These are phyloP conservation scores for Elegia similella DNA, from an alignment of 2,888 invertebrate species.

Conservation along the genomic window DNA sequence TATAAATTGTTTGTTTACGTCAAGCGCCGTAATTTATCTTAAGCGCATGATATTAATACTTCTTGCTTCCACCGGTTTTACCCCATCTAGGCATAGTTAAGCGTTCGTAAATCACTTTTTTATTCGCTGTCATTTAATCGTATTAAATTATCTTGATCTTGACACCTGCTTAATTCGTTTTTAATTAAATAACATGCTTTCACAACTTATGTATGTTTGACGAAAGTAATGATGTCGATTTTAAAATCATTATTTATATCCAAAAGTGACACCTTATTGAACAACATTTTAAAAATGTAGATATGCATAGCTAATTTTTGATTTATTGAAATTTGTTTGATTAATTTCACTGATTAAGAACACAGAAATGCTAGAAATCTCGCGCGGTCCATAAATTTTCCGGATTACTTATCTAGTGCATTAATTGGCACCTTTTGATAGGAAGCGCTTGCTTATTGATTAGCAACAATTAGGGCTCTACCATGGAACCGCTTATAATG, in stretches of 20 bases:
- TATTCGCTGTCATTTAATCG: constrained; percentile 10
- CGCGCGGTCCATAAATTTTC: neutral
- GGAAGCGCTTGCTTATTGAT: constrained; percentile 9
- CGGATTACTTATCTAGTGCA: neutral
- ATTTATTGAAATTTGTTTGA: no score
- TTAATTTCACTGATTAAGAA: no score
- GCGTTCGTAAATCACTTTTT: constrained; percentile 28
- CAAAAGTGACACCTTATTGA: neutral
- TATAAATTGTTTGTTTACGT: constrained; percentile 10
- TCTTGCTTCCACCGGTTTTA: constrained; percentile 23
- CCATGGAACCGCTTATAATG: constrained; percentile 26
- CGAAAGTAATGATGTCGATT: neutral
- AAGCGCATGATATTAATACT: constrained; percentile 36
- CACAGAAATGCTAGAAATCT: neutral
- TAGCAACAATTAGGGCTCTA: constrained; percentile 9
- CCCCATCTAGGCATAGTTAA: neutral
- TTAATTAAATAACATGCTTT: neutral
- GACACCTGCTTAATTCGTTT: neutral
- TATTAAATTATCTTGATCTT: constrained; percentile 4
- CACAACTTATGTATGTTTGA: neutral
- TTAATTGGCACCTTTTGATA: constrained; percentile 6
- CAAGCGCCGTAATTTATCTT: constrained; percentile 35
- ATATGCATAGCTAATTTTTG: no score
- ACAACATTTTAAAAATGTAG: neutral
- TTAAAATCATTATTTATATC: neutral